Conservation (phyloP, 1,140 invertebrate species). For the Drosophila sproati region DNA sequence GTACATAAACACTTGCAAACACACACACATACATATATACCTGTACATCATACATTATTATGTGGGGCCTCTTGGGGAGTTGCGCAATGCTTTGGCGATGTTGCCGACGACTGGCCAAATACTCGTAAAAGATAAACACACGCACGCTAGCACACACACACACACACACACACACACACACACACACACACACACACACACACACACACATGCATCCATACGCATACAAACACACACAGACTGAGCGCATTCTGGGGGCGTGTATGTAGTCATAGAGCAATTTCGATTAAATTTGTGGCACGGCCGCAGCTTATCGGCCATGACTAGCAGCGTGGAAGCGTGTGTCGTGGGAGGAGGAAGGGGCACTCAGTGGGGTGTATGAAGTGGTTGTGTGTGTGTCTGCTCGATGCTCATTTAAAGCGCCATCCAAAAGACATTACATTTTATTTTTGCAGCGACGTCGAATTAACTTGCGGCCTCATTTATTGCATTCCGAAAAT, state of each 20-base stretch:
- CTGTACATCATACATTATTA: conserved; percentile 10
- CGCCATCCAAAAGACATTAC: conserved; percentile 35
- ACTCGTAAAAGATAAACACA: conserved; percentile 3
- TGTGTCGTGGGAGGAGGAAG: not conserved
- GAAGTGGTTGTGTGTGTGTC: not conserved
- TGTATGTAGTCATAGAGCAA: conserved; percentile 6
- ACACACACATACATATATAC: not conserved
- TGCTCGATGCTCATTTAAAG: conserved; percentile 37
- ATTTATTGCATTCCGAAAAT: conserved; percentile 56
- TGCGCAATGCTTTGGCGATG: conserved; percentile 16
- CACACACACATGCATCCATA: not conserved
- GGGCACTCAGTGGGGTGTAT: not conserved
- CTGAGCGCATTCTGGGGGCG: not conserved
- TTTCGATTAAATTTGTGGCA: conserved; percentile 57
- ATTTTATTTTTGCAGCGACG: conserved; percentile 42
- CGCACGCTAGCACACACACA: not conserved
- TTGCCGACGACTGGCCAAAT: conserved; percentile 11
- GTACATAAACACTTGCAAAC: no score
- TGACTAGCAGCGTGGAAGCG: not conserved
- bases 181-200: conserved; percentile 2
- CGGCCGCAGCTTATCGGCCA: conserved; percentile 35
- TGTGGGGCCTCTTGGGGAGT: not conserved
- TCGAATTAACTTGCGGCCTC: conserved; percentile 56
- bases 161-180: not conserved
- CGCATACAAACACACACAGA: not conserved